These are phyloP conservation scores for Megalonaias nervosa DNA, from an alignment of 1,140 invertebrate species.

Conservation along the genomic window DNA sequence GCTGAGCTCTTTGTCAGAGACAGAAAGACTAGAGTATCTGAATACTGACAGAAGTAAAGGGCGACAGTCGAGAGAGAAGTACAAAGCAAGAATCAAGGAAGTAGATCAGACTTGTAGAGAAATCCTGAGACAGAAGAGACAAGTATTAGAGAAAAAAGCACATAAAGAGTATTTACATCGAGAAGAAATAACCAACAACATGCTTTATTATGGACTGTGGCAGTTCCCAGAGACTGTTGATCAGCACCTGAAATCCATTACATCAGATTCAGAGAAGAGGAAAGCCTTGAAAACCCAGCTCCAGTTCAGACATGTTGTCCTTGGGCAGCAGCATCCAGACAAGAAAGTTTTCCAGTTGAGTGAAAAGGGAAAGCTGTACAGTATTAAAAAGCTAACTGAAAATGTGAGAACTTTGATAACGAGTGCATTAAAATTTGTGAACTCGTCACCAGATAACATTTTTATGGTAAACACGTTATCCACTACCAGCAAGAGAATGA, in stretches of 20 bases:
- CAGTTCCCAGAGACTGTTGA: conserved; percentile 21
- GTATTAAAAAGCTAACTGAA: conserved; percentile 3
- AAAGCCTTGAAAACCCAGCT: conserved; percentile 33
- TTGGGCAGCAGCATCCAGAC: conserved; percentile 23
- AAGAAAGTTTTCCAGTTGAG: conserved; percentile 12
- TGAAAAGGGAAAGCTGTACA: not conserved
- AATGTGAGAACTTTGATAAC: conserved; percentile 18
- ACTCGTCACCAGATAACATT: not conserved
- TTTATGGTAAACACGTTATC: conserved; percentile 7
- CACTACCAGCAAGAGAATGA: conserved; percentile 9
- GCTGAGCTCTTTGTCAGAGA: not conserved
- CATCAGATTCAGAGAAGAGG: conserved; percentile 19
- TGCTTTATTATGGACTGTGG: conserved; percentile 33
- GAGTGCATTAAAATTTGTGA: not conserved
- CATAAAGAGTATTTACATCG: conserved; percentile 3
- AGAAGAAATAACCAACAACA: conserved; percentile 22
- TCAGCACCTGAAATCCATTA: not conserved
- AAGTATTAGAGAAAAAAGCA: conserved; percentile 15
- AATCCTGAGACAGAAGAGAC: conserved; percentile 13
- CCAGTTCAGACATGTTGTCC: conserved; percentile 26
- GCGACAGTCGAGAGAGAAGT: conserved; percentile 4
- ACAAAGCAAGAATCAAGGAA: conserved; percentile 1
- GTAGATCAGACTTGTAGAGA: not conserved
- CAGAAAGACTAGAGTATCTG: conserved; percentile 1
- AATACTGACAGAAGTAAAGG: conserved; percentile 1